phyloP scores from a whole-genome alignment of 2,797 vertebrate genomes.

The Melanogrammus aeglefinus region DNA sequence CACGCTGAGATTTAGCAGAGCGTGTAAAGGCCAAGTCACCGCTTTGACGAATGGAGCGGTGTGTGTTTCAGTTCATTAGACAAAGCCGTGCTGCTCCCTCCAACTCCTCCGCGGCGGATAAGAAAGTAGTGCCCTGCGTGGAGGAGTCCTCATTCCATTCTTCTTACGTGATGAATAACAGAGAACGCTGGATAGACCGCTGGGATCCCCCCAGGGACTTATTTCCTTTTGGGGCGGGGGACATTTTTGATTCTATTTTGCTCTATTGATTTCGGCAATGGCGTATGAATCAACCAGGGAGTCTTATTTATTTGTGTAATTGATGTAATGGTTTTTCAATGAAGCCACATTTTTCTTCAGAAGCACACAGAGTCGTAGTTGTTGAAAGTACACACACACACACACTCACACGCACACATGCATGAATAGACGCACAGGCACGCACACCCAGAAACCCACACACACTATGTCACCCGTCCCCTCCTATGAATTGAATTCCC shows the following conservation, averaged over 20 bases:
- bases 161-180: too few relatives aligned
- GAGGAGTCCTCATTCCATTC: too few relatives aligned
- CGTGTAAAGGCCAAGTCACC: constrained; percentile 37
- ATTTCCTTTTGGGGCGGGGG: too few relatives aligned
- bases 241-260: too few relatives aligned
- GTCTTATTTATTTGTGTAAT: constrained; percentile 29
- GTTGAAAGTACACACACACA: background rate
- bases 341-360: constrained; percentile 20
- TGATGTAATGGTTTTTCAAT: constrained; percentile 38
- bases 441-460: background rate
- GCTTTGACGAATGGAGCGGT: constrained; percentile 49
- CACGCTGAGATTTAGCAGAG: constrained; percentile 50
- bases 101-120: background rate
- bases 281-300: background rate
- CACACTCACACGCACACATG: background rate
- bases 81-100: constrained; percentile 5
- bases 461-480: background rate
- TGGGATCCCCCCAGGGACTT: too few relatives aligned
- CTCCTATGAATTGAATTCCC: constrained; percentile 45
- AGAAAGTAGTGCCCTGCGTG: too few relatives aligned
- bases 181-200: too few relatives aligned
- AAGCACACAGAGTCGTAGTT: background rate
- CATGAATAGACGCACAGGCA: background rate
- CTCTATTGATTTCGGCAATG: background rate
- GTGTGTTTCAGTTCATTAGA: constrained; percentile 50